Evolutionary conservation across 92 coral and sea anemone genomes (phyloP).

Genomic region (Epizoanthus fatuus): DNA sequence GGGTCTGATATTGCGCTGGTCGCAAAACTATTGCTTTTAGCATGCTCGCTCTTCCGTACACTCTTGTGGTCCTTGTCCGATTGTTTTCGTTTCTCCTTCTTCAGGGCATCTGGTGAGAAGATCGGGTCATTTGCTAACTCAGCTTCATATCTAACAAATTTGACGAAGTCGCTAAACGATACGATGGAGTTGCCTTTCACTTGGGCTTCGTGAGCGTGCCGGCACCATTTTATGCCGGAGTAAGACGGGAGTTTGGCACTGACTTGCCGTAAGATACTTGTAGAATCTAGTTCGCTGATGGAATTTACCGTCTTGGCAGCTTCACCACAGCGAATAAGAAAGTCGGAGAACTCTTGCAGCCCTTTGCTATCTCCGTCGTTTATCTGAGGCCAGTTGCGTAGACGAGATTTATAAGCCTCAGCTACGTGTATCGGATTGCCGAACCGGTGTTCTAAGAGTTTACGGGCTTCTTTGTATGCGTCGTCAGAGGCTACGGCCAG

Average conservation of each 20-base stretch:
- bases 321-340: conserved; percentile 59
- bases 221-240: conserved; percentile 63
- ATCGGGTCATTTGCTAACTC: conserved; percentile 80
- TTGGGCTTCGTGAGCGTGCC: conserved; percentile 52
- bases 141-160: conserved; percentile 67
- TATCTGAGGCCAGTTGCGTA: conserved; percentile 62
- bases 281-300: conserved; percentile 58
- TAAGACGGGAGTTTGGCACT: conserved; percentile 64
- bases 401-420: conserved; percentile 47
- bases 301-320: conserved; percentile 52
- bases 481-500: conserved; percentile 55
- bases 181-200: conserved; percentile 4
- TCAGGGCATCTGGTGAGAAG: conserved; percentile 71
- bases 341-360: conserved; percentile 69
- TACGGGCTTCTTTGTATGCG: conserved; percentile 17
- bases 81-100: conserved; percentile 30
- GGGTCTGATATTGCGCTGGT: neutral
- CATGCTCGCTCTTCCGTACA: conserved; percentile 33
- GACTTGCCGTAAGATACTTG: conserved; percentile 31
- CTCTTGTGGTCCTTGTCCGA: conserved; percentile 26
- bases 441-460: no score
- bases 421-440: conserved; percentile 17
- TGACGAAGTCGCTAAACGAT: conserved; percentile 40
- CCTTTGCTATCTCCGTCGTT: conserved; percentile 53
- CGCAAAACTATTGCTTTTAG: neutral